These are phyloP conservation scores for Sciurus carolinensis DNA, from an alignment of 2,797 vertebrate genomes.

Conservation along the genomic window DNA sequence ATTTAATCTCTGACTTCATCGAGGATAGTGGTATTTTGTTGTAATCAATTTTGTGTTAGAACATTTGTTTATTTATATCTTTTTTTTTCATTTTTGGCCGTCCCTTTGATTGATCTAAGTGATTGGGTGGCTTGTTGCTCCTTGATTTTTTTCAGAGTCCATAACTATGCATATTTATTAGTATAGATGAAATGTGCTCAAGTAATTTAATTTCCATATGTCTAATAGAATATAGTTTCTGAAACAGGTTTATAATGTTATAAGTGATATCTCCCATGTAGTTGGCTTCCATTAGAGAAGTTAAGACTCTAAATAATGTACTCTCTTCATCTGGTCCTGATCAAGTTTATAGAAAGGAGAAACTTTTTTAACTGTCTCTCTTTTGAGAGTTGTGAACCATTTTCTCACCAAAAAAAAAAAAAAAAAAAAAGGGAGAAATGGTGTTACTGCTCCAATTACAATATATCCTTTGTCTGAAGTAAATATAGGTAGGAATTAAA, in stretches of 20 bases:
- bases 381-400: constrained; percentile 67
- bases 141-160: constrained; percentile 69
- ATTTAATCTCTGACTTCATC: not conserved
- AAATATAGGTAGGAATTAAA: not conserved
- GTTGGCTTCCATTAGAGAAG: constrained; percentile 50
- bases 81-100: constrained; percentile 75
- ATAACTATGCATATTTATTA: constrained; percentile 73
- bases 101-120: constrained; percentile 73
- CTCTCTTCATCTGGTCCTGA: constrained; percentile 44
- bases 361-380: constrained; percentile 38
- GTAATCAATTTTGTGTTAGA: constrained; percentile 70
- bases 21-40: constrained; percentile 18
- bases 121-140: constrained; percentile 63
- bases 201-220: constrained; percentile 74
- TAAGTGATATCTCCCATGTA: constrained; percentile 53
- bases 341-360: constrained; percentile 49
- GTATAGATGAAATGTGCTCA: constrained; percentile 74
- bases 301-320: not conserved
- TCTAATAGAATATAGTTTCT: constrained; percentile 59
- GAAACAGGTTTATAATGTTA: not conserved
- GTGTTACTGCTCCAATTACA: constrained; percentile 41
- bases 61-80: constrained; percentile 79
- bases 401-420: constrained; percentile 26
- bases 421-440: not conserved
- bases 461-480: constrained; percentile 23